Percentiles rank a stretch among this genome's conserved stretches.
These are phyloP conservation scores for Anolis apletophallus DNA, from an alignment of 2,797 vertebrate genomes.

Conservation along the genomic window DNA sequence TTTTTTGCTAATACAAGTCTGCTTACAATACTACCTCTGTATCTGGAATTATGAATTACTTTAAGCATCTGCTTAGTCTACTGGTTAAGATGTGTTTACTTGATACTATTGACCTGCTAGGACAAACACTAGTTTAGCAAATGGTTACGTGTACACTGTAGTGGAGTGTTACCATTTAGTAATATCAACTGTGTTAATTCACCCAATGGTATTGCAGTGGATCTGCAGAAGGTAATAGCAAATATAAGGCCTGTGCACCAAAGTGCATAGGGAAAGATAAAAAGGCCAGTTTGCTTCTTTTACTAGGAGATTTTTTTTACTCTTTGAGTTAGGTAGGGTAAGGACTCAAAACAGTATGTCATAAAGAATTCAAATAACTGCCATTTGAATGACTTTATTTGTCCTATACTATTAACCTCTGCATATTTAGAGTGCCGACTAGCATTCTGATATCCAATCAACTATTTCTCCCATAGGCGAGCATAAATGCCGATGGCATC, in stretches of 20 bases:
- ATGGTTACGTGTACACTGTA: not conserved
- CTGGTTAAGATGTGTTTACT: not conserved
- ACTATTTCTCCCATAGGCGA: conserved; percentile 42
- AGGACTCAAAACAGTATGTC: not conserved
- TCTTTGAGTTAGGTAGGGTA: not conserved
- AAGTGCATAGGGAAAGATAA: not conserved
- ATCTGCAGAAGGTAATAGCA: not conserved
- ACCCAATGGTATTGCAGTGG: not conserved
- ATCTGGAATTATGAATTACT: not conserved
- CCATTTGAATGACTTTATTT: not conserved
- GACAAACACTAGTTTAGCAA: not conserved
- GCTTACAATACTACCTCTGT: no score
- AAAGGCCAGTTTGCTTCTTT: not conserved
- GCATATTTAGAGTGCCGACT: not conserved
- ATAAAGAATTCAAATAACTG: not conserved
- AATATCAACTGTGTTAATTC: not conserved
- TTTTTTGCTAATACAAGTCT: not conserved
- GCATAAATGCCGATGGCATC: conserved; percentile 39
- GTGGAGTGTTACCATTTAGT: not conserved
- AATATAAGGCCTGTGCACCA: not conserved
- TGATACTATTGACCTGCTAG: not conserved
- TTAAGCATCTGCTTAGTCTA: not conserved
- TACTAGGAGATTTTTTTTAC: not conserved
- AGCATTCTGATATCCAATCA: conserved; percentile 12
- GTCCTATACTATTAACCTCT: not conserved